These are phyloP conservation scores for Beris morrisii DNA, from an alignment of 2,888 invertebrate species.

Conservation along the genomic window DNA sequence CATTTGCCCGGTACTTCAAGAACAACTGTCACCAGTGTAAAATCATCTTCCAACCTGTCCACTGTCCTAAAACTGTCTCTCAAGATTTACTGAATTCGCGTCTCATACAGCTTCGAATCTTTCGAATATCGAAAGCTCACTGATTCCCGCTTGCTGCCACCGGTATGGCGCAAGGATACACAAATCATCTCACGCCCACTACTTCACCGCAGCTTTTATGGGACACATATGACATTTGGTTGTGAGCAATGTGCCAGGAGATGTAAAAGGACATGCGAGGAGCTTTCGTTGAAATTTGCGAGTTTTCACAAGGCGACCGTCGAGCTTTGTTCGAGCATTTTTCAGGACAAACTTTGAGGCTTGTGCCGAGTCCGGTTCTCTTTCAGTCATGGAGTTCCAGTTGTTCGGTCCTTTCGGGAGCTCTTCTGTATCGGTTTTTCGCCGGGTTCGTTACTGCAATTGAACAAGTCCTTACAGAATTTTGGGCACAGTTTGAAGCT, in stretches of 20 bases:
- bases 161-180: no score
- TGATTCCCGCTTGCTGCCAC: no score
- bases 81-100: no score
- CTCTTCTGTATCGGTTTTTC: constrained; percentile 30
- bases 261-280: neutral
- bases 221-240: constrained; percentile 8
- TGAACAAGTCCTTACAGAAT: neutral
- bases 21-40: no score
- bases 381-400: constrained; percentile 56
- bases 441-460: constrained; percentile 32
- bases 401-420: constrained; percentile 53
- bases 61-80: no score
- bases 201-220: constrained; percentile 8
- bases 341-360: constrained; percentile 1
- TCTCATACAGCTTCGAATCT: no score
- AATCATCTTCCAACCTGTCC: no score
- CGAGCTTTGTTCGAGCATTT: no score
- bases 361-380: constrained; percentile 8
- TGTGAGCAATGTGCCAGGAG: neutral
- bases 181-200: neutral
- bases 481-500: no score
- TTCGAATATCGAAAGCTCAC: no score
- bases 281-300: neutral
- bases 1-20: no score
- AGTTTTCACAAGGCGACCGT: neutral